phyloP scores from a whole-genome alignment of 2,113 vertebrate genomes.

The Nettapus auritus region DNA sequence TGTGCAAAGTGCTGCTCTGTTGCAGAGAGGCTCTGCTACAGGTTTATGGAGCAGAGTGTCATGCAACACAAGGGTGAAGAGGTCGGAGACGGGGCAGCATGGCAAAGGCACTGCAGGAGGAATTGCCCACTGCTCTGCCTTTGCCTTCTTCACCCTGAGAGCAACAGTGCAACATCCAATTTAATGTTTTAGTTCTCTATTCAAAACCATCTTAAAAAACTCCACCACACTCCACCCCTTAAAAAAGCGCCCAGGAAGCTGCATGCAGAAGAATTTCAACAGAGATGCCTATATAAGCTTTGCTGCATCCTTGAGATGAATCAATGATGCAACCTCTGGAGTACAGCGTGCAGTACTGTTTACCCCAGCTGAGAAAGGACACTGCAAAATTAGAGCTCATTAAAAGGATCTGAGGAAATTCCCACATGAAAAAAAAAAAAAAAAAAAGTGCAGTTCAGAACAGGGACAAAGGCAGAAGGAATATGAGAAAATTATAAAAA shows the following conservation, averaged over 20 bases:
- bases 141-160: neutral
- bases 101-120: neutral
- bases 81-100: neutral
- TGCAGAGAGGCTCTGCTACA: neutral
- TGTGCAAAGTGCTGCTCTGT: neutral
- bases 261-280: neutral
- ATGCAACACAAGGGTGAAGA: neutral
- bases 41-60: rapidly evolving
- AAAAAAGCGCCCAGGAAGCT: neutral
- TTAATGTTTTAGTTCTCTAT: neutral
- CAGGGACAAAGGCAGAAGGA: neutral
- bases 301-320: neutral
- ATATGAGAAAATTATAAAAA: neutral
- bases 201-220: neutral
- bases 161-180: rapidly evolving
- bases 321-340: neutral
- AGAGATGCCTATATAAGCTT: neutral
- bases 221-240: neutral
- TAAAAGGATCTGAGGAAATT: neutral
- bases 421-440: neutral
- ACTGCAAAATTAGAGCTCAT: neutral
- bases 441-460: neutral
- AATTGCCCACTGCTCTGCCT: neutral
- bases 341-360: neutral
- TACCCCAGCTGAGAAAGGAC: neutral